Evolutionary conservation across 1,140 invertebrate species (phyloP), one percentile per base, ranked within the genome.

Genomic region (Hypothenemus hampei): DNA sequence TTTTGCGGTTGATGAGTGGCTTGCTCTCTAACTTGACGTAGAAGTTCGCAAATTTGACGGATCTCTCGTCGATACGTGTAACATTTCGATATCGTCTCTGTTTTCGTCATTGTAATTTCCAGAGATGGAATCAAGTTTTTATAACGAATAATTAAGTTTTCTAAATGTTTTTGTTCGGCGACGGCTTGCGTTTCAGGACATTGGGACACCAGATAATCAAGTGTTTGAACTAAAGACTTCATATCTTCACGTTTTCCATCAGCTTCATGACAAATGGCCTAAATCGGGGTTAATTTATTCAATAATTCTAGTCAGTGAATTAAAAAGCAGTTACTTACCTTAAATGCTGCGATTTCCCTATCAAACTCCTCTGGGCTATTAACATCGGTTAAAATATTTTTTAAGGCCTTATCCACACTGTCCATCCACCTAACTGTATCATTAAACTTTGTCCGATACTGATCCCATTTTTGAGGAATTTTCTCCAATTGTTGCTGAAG

Each of bases 381-480:
- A 3, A 92, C 83, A 71, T 95, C 90, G 52, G 85, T 81, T 4
- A 91, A 81, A 58, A 96, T 87, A 46, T 84, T 85, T 64, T 85
- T 83, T 54, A 95, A 78, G 20, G 85, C 85, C 45, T 78, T 78
- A 66, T 96, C 91, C 0, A 97, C 88, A 37, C 82, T 79, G 65
- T 92, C 84, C 89, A 96, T 93, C 91, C 93, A 97, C 31, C 75
- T 72, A n/a, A 84, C 81, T 81, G 96, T 91, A 48, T 88, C 85
- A 20, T 79, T 76, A 66, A 92, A 91, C 78, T 85, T 92, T 36
- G 81, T 71, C 70, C 84, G 83, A 63, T 96, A 96, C 6, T 82
- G 79, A 48, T 87, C 83, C 93, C 92, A 95, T 68, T 93, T 86
- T 46, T 91, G 86, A 3, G 91, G 91, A 57, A 95, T 86, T 69